Conservation (phyloP, 1,140 invertebrate species). For the Oscheius sp. region DNA sequence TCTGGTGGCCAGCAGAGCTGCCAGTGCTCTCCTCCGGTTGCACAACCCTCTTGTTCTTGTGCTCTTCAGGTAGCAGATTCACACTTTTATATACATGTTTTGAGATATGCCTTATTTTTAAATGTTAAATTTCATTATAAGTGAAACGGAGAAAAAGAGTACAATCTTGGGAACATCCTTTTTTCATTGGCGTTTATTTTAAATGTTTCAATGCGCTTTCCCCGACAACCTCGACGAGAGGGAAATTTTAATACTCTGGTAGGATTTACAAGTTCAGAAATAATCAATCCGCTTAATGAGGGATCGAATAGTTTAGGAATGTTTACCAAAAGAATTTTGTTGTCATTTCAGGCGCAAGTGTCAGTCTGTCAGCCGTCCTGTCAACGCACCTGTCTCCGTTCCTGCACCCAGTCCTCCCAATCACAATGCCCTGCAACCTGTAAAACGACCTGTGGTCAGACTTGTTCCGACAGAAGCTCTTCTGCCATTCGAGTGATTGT, state of each 20-base stretch:
- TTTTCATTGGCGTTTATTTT: too few species aligned
- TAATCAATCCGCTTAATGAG: too few species aligned
- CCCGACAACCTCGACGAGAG: too few species aligned
- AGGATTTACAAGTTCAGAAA: too few species aligned
- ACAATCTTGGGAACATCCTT: too few species aligned
- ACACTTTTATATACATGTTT: too few species aligned
- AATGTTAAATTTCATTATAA: too few species aligned
- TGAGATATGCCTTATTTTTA: too few species aligned
- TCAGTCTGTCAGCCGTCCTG: conserved; percentile 23
- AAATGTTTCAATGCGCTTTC: too few species aligned
- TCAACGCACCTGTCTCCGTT: conserved; percentile 13
- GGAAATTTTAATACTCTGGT: too few species aligned
- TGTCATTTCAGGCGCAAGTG: conserved; percentile 11
- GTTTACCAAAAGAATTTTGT: not conserved
- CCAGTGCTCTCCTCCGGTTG: conserved; percentile 12
- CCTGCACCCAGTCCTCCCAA: conserved; percentile 1
- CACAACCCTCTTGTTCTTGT: conserved; percentile 8
- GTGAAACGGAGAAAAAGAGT: too few species aligned
- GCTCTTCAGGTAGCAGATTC: conserved; percentile 20
- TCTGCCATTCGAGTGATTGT: conserved; percentile 11
- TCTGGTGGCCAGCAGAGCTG: conserved; percentile 17
- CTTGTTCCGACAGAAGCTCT: not conserved
- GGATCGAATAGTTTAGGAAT: not conserved
- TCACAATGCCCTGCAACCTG: not conserved
- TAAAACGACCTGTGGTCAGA: not conserved